Evolutionary conservation across 2,888 invertebrate species (phyloP).

Genomic region (Cheilosia impressa): DNA sequence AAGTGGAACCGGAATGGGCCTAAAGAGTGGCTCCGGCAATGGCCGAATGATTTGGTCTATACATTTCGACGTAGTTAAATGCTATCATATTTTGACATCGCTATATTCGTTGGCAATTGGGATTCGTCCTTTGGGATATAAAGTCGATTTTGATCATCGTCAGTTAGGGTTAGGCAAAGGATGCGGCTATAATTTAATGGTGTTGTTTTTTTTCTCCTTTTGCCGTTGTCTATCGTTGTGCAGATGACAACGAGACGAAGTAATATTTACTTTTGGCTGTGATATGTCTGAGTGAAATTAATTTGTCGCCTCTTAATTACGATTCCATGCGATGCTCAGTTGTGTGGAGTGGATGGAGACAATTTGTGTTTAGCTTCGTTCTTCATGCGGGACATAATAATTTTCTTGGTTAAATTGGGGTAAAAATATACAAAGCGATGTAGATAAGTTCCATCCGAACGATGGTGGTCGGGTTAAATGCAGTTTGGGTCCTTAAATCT

Average conservation of each 20-base stretch:
- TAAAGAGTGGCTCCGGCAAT: slow-evolving; percentile 20
- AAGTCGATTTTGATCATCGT: slow-evolving; percentile 68
- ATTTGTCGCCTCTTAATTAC: slow-evolving; percentile 48
- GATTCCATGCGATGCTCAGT: neutral
- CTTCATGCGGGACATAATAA: too few species aligned
- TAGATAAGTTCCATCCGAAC: too few species aligned
- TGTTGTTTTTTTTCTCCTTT: slow-evolving; percentile 13
- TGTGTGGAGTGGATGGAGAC: neutral
- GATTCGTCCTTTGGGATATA: slow-evolving; percentile 66
- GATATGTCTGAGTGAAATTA: slow-evolving; percentile 40
- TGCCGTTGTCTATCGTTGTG: neutral
- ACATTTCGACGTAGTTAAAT: slow-evolving; percentile 52
- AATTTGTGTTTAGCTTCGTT: too few species aligned
- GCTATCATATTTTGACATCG: slow-evolving; percentile 68
- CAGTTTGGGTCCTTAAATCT: too few species aligned
- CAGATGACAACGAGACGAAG: neutral
- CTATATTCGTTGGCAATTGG: slow-evolving; percentile 56
- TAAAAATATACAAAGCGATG: too few species aligned
- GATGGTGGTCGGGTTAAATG: too few species aligned
- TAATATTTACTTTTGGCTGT: slow-evolving; percentile 3
- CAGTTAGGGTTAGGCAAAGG: slow-evolving; percentile 11
- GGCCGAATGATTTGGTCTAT: slow-evolving; percentile 53
- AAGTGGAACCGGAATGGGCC: slow-evolving; percentile 63
- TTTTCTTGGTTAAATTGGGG: too few species aligned
- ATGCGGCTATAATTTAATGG: slow-evolving; percentile 19